Evolutionary conservation across 2,797 vertebrate species (phyloP), one percentile per base, ranked within the genome.

Genomic region (Melanotaenia trifasciata): DNA sequence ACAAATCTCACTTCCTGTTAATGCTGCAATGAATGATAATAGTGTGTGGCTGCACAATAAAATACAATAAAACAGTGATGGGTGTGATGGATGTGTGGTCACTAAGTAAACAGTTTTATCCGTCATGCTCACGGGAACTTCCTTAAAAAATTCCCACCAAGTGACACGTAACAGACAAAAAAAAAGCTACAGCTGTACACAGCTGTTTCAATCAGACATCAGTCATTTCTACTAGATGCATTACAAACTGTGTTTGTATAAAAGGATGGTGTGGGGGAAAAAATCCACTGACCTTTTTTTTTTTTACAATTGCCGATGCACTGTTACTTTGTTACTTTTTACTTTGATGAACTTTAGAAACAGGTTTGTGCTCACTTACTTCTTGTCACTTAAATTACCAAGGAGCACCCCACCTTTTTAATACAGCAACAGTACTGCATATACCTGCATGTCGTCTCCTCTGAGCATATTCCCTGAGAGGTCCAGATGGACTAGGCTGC

Each of bases 401-500:
- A 32, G 30, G 40, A 32, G 8, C 14, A 28, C 13, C 28, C 9
- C 0, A 30, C n/a, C 18, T 16, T 38, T 40, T 20, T 12, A 0
- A 50, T 58, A 26, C 0, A 5, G 22, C 22, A 0, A 20, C 24
- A 50, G 1, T 2, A 14, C 8, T 3, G 11, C 24, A 24, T 54
- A 80, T 92, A 99, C 98, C 83, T 96, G 95, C 90, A 98, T 96
- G 93, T 99, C 98, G 64, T 99, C 98, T 81, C 97, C 95, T 0
- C 98, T 94, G 78, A 99, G 96, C 7, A 93, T 82, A 5, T 98
- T 99, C 93, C 98, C 98, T 96, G 98, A 99, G 96, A 99, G 97
- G 93, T 99, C 98, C 33, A 99, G 96, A 87, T 97, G 95, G 87
- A 93, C 88, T 13, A 99, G 96, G n/a, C 95, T 96, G 91, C 66